These are phyloP conservation scores for Drosophila limbata DNA, from an alignment of 2,888 invertebrate species.

Conservation along the genomic window DNA sequence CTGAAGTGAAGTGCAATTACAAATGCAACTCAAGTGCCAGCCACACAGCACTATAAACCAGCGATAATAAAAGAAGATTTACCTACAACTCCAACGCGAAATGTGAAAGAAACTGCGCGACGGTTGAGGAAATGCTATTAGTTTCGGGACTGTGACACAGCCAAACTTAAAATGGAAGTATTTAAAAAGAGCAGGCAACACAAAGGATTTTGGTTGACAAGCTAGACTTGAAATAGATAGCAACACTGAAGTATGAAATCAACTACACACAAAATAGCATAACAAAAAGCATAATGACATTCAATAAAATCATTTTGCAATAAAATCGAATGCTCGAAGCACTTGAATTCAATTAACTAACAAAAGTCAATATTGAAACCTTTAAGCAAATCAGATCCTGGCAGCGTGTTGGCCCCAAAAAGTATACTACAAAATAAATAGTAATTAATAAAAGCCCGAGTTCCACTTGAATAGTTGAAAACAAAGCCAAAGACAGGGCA, in stretches of 20 bases:
- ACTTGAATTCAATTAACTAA: no score
- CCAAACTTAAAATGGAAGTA: slow-evolving; percentile 42
- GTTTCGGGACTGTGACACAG: slow-evolving; percentile 46
- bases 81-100: slow-evolving; percentile 32
- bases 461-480: slow-evolving; percentile 16
- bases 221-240: neutral
- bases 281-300: neutral
- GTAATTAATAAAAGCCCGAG: slow-evolving; percentile 65
- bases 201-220: neutral
- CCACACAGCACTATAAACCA: slow-evolving; percentile 21
- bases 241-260: neutral
- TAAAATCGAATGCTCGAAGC: no score
- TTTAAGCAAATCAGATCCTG: neutral
- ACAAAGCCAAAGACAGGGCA: slow-evolving; percentile 3
- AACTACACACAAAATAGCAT: neutral
- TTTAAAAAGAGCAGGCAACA: no score
- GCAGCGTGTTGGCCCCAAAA: neutral
- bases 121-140: slow-evolving; percentile 47
- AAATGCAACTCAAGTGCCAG: slow-evolving; percentile 77
- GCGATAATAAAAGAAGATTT: slow-evolving; percentile 27
- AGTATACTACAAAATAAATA: slow-evolving; percentile 52
- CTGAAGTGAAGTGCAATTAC: slow-evolving; percentile 77
- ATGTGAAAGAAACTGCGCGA: slow-evolving; percentile 5
- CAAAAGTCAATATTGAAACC: neutral
- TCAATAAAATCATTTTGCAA: neutral